Base-by-base conservation (phyloP, 1,140 invertebrate species). In the Limonius californicus region DNA sequence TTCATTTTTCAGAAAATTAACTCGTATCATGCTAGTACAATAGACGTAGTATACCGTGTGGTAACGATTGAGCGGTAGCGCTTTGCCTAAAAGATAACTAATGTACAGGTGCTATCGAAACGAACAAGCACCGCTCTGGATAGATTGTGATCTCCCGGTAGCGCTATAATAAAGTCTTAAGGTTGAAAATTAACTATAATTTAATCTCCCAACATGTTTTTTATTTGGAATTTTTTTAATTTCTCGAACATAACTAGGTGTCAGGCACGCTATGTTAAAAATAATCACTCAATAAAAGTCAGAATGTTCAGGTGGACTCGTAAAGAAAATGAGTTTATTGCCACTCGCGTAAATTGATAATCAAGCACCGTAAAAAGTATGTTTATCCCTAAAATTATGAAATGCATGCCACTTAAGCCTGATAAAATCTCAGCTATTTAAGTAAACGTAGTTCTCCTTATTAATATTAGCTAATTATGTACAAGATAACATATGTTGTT, bases 281-380 rank as follows among this genome's bases (percentile, higher is more conserved):
- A 67, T 67, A 67, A 67, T 67, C 63, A 64, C 62, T 67, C 65
- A 64, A 67, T 67, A 67, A 67, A 67, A 54, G 65, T 67, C 65
- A 8, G 20, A 35, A 16, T n/a, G 63, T 67, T 67, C 59, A 64
- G 54, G 54, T 55, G 18, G 20, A 55, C 12, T 55, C 54, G 15
- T 55, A 55, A 55, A 55, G 54, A 55, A 55, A 32, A 55, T 32
- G 54, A 55, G 20, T 55, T 59, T 61, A 62, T 54, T 39, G 50
- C 32, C 42, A 50, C 45, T 4, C 45, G 55, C 15, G 55, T 55
- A 60, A 65, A 65, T 65, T 65, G 63, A 65, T 65, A 65, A 65
- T 65, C 63, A 50, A 50, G 20, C 18, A 50, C 45, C 45, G 45
- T 50, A 50, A 50, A 50, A 19, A 50, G 45, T 50, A 21, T 21